Conservation (phyloP, 2,888 invertebrate species). For the Smittia sp. region DNA sequence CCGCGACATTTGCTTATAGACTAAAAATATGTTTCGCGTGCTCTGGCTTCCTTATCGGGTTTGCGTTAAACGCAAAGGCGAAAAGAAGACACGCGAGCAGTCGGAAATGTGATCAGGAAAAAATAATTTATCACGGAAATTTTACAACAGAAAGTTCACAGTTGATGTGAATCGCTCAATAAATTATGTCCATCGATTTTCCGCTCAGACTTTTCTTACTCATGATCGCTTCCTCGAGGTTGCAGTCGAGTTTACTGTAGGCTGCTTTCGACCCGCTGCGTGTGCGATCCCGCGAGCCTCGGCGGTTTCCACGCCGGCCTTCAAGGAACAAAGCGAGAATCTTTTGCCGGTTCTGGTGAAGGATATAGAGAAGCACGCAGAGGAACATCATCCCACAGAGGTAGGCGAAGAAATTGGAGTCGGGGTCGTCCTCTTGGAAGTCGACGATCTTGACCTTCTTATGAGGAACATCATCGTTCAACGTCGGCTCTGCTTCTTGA, state of each 20-base stretch:
- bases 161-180: background rate
- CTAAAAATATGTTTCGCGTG: no score
- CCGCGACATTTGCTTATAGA: no score
- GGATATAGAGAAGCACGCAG: conserved; percentile 61
- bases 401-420: conserved; percentile 68
- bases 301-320: conserved; percentile 57
- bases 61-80: no score
- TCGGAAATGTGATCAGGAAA: no score
- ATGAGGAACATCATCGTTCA: background rate
- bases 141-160: no score
- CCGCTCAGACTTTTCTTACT: conserved; percentile 37
- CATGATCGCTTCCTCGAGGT: conserved; percentile 65
- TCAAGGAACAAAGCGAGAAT: conserved; percentile 64
- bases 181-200: conserved; percentile 37
- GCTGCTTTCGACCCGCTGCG: conserved; percentile 62
- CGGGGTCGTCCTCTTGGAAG: conserved; percentile 55
- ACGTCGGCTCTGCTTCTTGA: background rate
- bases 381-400: conserved; percentile 62
- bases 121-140: no score
- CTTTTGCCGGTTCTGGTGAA: conserved; percentile 66
- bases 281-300: conserved; percentile 50
- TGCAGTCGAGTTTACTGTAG: conserved; percentile 65
- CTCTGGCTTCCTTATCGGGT: no score
- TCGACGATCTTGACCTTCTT: conserved; percentile 40
- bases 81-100: no score